Evolutionary conservation across 2,797 vertebrate species (phyloP), one percentile per base, ranked within the genome.

Genomic region (Eulemur albifrons): DNA sequence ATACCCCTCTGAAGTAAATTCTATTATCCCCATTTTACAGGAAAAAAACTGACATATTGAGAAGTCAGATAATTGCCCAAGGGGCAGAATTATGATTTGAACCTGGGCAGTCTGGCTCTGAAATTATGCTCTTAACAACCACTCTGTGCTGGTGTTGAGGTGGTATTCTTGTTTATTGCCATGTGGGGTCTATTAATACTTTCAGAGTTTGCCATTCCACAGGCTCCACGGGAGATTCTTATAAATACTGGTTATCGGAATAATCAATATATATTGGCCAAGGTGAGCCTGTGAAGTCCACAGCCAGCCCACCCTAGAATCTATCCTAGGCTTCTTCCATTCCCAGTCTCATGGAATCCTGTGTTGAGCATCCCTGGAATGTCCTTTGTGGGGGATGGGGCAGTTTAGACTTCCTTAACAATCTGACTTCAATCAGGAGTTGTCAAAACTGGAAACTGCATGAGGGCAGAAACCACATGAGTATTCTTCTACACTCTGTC

Each of bases 401-500:
- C n/a, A 52, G 0, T 30, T 83, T 82, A 23, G 25, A 12, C 13
- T 6, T 75, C 38, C 27, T 88, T 70, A 52, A 73, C 43, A 9
- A 52, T 1, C 4, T 45, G 72, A 48, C 20, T 32, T 59, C 14
- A 1, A 3, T 35, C 30, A 79, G 21, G 27, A 90, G 30, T n/a
- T 87, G 38, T 59, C 80, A 83, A 76, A 88, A 82, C 23, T 61
- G 59, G 67, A 91, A 50, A 63, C 8, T 40, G 10, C 0, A 0
- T 40, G 79, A 80, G 8, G 21, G 15, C 50, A 84, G 7, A 21
- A 40, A 32, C 4, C 38, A 52, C 35, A 6, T 59, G 15, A 32
- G 8, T n/a, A 1, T 50, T 65, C 8, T 25, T 35, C 4, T 2
- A 5, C 10, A 18, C 13, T 50, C 0, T 43, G 0, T 59, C 7